Evolutionary conservation across 1,140 invertebrate species (phyloP).

Genomic region (Lysiphlebus fabarum): DNA sequence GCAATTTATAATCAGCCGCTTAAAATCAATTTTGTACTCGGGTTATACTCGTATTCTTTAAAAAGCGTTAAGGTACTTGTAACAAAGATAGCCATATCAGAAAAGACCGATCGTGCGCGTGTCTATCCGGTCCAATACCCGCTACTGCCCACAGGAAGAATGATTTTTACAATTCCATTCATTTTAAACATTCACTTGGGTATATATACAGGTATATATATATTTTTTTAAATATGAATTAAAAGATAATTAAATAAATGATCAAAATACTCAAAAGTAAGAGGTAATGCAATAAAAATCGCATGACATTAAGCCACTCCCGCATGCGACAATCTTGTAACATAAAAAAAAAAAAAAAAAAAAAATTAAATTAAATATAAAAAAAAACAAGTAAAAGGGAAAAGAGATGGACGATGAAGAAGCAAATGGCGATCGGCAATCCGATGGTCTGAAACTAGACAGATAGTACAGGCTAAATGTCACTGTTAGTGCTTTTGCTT

Average conservation of each 20-base stretch:
- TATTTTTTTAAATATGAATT: too few species aligned
- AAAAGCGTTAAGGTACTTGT: constrained; percentile 32
- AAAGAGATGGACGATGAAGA: constrained; percentile 25
- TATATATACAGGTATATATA: too few species aligned
- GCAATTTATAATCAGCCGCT: constrained; percentile 32
- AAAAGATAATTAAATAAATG: background rate
- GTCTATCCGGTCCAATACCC: constrained; percentile 36
- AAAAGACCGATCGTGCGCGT: constrained; percentile 33
- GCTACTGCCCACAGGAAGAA: constrained; percentile 29
- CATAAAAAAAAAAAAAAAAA: constrained; percentile 14
- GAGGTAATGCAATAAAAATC: constrained; percentile 25
- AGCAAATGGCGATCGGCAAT: constrained; percentile 17
- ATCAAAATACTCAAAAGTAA: background rate
- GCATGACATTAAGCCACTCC: constrained; percentile 33
- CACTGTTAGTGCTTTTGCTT: constrained; percentile 38
- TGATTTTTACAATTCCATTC: background rate
- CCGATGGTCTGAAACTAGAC: constrained; percentile 36
- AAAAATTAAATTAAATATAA: constrained; percentile 7
- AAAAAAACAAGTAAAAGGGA: background rate
- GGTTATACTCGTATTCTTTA: constrained; percentile 19
- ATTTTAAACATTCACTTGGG: background rate
- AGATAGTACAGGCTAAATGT: constrained; percentile 41
- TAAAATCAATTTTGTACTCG: constrained; percentile 30
- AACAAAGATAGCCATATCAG: constrained; percentile 36
- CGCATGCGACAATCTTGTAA: constrained; percentile 8